Base-by-base conservation (phyloP, 1,140 invertebrate species). In the Papilio polytes region DNA sequence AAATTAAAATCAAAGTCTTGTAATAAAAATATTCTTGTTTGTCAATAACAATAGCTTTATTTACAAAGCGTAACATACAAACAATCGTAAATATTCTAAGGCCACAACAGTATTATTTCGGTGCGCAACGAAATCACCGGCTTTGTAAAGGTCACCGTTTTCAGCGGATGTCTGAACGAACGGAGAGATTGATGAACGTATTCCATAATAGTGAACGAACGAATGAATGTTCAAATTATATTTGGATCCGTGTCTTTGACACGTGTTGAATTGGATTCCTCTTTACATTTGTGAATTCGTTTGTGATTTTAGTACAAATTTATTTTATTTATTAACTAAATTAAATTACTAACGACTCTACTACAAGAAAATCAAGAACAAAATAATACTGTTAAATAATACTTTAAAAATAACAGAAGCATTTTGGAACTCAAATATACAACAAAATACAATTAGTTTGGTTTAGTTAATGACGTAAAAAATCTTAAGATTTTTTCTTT, bases 191-290 rank as follows among this genome's bases (percentile, higher is more conserved):
- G 73, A 76, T 76, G 74, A 76, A 26, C 44, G 74, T 51, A 76
- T 20, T 76, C 20, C n/a, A 46, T 44, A 53, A 76, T 46, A 46
- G 41, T 76, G 74, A 76, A 76, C 44, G 73, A 74, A 46, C 15
- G 73, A 76, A 76, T 76, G 74, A 76, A 76, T 76, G 74, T 51
- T 76, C 44, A 48, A 51, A 76, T 76, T 76, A 76, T 26, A 51
- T 76, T 76, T 76, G 18, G 2, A 18, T 10, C 63, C 59, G 20
- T 76, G 74, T 20, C 74, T 76, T 51, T 76, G 74, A 53, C 74
- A 46, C 46, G 46, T 51, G 74, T 26, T 51, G 10, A 22, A 76
- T 76, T 76, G 22, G 44, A 48, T 26, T 76, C 18, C 44, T 18
- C 74, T 26, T 51, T 20, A 46, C 20, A 76, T 20, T 22, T 74